These are phyloP conservation scores for Hylaea fasciaria DNA, from an alignment of 2,888 invertebrate genomes.

Conservation along the genomic window DNA sequence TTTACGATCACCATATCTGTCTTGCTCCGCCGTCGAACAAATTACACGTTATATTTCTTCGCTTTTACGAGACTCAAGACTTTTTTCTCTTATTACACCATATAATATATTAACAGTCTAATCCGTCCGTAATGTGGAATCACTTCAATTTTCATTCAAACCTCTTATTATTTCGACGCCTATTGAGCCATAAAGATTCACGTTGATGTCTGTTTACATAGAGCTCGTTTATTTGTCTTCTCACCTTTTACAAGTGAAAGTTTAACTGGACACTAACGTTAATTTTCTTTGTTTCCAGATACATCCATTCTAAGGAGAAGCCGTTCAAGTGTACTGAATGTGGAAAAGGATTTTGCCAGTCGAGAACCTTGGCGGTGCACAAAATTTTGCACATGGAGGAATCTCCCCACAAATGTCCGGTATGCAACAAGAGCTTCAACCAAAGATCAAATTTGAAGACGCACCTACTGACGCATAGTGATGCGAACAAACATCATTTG, in stretches of 20 bases:
- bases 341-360: slow-evolving; percentile 99
- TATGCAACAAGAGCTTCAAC: slow-evolving; percentile 95
- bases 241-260: slow-evolving; percentile 60
- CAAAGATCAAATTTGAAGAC: slow-evolving; percentile 97
- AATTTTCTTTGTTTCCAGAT: slow-evolving; percentile 86
- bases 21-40: slow-evolving; percentile 81
- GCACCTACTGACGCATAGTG: slow-evolving; percentile 94
- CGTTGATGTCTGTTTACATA: slow-evolving; percentile 61
- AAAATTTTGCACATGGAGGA: slow-evolving; percentile 97
- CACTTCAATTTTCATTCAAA: slow-evolving; percentile 67
- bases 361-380: slow-evolving; percentile 97
- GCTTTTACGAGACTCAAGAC: slow-evolving; percentile 79
- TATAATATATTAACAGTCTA: slow-evolving; percentile 73
- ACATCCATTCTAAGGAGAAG: slow-evolving; percentile 99
- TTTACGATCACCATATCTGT: slow-evolving; percentile 84
- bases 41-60: slow-evolving; percentile 84
- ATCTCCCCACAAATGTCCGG: slow-evolving; percentile 96
- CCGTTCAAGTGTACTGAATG: slow-evolving; percentile 99
- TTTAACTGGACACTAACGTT: slow-evolving; percentile 54
- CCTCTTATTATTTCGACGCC: slow-evolving; percentile 57
- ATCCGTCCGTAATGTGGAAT: slow-evolving; percentile 68
- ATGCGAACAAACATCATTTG: slow-evolving; percentile 82
- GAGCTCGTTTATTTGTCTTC: slow-evolving; percentile 42
- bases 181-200: slow-evolving; percentile 61
- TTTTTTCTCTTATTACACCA: slow-evolving; percentile 69